Percentiles rank a stretch among this genome's conserved stretches.
Evolutionary conservation across 2,888 invertebrate species (phyloP).

Genomic region (Heliconius charithonia): DNA sequence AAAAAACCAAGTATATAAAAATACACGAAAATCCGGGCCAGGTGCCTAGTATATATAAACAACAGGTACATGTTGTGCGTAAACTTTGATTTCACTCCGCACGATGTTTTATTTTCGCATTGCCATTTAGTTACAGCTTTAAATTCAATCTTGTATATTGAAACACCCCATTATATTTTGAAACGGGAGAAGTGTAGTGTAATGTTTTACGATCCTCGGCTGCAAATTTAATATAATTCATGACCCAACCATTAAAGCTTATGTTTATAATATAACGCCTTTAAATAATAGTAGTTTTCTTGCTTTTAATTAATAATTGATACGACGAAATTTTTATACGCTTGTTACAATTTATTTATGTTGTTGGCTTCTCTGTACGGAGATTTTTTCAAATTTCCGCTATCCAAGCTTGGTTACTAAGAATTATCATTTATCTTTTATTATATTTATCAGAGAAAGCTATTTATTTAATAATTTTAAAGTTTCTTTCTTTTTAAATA

Average conservation of each 20-base stretch:
- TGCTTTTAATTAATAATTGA: neutral
- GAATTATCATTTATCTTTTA: no score
- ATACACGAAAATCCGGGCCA: neutral
- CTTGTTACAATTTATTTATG: no score
- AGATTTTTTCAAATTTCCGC: no score
- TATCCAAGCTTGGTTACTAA: no score
- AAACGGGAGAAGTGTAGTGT: constrained; percentile 43
- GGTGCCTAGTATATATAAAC: neutral
- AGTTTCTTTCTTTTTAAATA: no score
- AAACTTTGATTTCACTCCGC: constrained; percentile 6
- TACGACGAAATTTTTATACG: no score
- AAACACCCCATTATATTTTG: constrained; percentile 39
- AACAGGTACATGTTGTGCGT: neutral
- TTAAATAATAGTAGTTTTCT: neutral
- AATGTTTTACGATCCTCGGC: constrained; percentile 45
- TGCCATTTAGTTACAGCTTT: constrained; percentile 30
- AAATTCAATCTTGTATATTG: constrained; percentile 35
- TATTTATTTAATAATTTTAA: no score
- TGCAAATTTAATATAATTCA: constrained; percentile 48
- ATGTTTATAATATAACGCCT: constrained; percentile 22
- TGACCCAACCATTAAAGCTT: constrained; percentile 32
- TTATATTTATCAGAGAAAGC: no score
- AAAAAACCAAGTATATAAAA: neutral
- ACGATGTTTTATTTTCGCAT: constrained; percentile 12
- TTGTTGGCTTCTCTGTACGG: no score